Evolutionary conservation across 2,888 invertebrate genomes (phyloP).

Genomic region (Pyrgus malvae): DNA sequence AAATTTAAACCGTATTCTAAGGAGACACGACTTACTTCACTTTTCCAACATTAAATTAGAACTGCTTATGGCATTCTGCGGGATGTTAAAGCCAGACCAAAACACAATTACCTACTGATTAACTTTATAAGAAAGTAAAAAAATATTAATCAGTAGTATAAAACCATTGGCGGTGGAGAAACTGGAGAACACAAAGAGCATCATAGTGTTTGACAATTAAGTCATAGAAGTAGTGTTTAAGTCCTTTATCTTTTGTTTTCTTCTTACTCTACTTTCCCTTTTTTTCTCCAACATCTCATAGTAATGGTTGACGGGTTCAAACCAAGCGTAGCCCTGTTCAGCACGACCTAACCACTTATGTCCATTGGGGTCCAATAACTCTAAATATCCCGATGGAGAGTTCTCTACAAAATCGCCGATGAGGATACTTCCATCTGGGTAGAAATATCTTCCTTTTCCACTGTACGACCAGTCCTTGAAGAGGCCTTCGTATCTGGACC

Average conservation of each 20-base stretch:
- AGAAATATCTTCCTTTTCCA: constrained; percentile 72
- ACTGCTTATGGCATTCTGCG: no score
- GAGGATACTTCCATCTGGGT: constrained; percentile 75
- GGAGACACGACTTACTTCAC: no score
- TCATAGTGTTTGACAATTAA: no score
- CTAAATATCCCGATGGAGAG: constrained; percentile 65
- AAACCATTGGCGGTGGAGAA: no score
- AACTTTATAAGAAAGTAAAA: no score
- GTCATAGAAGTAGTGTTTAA: background rate
- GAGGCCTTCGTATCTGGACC: constrained; percentile 72
- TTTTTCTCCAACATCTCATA: constrained; percentile 58
- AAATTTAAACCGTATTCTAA: no score
- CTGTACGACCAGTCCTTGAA: constrained; percentile 72
- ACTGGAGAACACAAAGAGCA: no score
- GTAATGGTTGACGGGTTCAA: constrained; percentile 67
- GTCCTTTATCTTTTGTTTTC: constrained; percentile 16
- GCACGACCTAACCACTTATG: constrained; percentile 77
- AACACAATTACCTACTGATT: no score
- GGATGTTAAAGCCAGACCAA: no score
- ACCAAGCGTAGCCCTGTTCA: constrained; percentile 62
- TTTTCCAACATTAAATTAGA: no score
- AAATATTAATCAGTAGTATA: no score
- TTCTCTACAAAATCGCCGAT: constrained; percentile 75
- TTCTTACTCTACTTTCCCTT: constrained; percentile 34
- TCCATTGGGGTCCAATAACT: constrained; percentile 75